These are phyloP conservation scores for Gymnocephalus cernua DNA, from an alignment of 2,113 vertebrate genomes.

Conservation along the genomic window DNA sequence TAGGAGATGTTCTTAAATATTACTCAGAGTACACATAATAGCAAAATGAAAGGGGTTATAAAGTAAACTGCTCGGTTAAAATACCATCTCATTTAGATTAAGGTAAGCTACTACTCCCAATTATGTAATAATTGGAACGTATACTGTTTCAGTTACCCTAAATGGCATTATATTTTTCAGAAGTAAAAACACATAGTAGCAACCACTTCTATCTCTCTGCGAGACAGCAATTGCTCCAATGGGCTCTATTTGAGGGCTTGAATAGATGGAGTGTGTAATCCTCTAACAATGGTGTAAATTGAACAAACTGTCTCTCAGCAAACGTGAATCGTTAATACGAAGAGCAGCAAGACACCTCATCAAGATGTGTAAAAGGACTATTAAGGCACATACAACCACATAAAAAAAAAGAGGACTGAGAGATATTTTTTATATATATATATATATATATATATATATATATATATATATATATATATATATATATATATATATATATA, in stretches of 20 bases:
- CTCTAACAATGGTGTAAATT: slow-evolving; percentile 11
- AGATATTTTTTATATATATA: too few species aligned
- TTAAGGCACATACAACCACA: neutral
- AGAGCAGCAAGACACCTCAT: neutral
- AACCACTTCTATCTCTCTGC: neutral
- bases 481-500: too few species aligned
- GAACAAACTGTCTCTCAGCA: slow-evolving; percentile 7
- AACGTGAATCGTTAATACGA: neutral
- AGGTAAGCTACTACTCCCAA: neutral
- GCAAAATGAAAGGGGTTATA: neutral
- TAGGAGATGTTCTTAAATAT: neutral
- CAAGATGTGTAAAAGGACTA: neutral
- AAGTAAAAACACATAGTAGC: neutral
- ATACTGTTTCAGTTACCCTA: neutral
- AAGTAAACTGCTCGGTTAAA: neutral
- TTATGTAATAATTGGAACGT: neutral
- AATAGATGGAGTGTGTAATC: slow-evolving; percentile 19
- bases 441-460: too few species aligned
- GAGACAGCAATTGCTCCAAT: neutral
- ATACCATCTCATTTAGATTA: neutral
- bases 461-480: too few species aligned
- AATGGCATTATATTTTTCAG: neutral
- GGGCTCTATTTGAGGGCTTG: neutral
- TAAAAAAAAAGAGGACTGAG: neutral
- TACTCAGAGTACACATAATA: neutral